Conservation (phyloP, 2,113 vertebrate species). For the Hippocampus comes region DNA sequence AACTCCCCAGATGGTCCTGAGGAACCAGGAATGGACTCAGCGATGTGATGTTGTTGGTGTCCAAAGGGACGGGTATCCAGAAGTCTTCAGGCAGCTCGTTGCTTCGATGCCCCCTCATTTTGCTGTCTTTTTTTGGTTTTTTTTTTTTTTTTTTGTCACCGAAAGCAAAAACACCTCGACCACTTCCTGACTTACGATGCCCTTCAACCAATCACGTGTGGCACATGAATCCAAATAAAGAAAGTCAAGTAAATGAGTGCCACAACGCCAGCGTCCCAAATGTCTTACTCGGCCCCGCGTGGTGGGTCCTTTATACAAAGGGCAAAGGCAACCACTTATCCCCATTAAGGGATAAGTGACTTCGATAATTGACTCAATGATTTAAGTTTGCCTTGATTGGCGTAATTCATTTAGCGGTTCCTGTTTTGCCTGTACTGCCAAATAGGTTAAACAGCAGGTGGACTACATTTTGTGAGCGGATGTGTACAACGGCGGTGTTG, state of each 20-base stretch:
- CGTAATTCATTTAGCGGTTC: constrained; percentile 11
- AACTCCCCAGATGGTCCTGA: constrained; percentile 70
- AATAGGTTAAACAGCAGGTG: not conserved
- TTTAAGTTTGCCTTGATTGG: constrained; percentile 8
- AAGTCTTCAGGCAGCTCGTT: constrained; percentile 71
- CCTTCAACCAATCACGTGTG: not conserved
- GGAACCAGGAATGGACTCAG: constrained; percentile 75
- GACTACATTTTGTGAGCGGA: not conserved
- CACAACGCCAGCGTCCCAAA: not conserved
- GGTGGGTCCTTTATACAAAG: constrained; percentile 19
- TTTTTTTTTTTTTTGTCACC: not conserved
- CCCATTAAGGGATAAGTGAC: constrained; percentile 1
- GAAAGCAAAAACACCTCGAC: not conserved
- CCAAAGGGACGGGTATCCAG: constrained; percentile 68
- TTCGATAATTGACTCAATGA: constrained; percentile 18
- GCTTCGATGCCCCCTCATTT: constrained; percentile 38
- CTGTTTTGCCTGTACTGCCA: not conserved
- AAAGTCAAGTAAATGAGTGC: not conserved
- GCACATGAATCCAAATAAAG: not conserved
- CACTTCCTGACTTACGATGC: not conserved
- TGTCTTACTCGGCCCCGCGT: not conserved
- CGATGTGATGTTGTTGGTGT: constrained; percentile 64
- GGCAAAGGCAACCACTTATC: not conserved
- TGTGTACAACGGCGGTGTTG: too few relatives aligned
- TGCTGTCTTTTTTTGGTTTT: not conserved